Evolutionary conservation across 2,888 invertebrate species (phyloP).

Genomic region (Mycalesis mineus): DNA sequence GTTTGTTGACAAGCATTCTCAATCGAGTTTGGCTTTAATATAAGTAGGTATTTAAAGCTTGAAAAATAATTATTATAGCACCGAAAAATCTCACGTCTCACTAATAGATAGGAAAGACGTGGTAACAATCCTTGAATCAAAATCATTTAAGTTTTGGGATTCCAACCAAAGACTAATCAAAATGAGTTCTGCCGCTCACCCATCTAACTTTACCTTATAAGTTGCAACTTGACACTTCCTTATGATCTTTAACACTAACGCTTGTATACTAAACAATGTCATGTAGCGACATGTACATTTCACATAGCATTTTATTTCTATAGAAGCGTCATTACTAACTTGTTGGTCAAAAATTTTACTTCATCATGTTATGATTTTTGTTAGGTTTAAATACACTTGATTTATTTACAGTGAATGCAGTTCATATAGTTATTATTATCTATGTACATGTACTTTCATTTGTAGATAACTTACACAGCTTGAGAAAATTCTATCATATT

Average conservation of each 20-base stretch:
- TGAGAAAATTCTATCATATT: background rate
- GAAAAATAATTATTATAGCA: too few relatives aligned
- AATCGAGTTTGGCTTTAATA: too few relatives aligned
- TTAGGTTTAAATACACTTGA: background rate
- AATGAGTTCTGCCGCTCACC: conserved; percentile 16
- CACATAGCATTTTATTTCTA: background rate
- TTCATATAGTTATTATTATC: background rate
- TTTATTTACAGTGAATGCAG: background rate
- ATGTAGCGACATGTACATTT: background rate
- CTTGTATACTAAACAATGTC: background rate
- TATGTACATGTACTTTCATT: background rate
- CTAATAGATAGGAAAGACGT: background rate
- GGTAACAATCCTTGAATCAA: background rate
- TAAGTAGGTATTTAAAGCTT: too few relatives aligned
- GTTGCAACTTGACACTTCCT: conserved; percentile 18
- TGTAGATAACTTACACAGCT: background rate
- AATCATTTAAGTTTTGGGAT: background rate
- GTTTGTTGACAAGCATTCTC: too few relatives aligned
- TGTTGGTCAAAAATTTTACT: background rate
- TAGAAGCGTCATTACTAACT: background rate
- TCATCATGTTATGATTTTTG: background rate
- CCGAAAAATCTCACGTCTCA: too few relatives aligned
- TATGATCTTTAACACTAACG: conserved; percentile 3
- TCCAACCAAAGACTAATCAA: conserved; percentile 6
- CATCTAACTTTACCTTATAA: conserved; percentile 8